phyloP scores from a whole-genome alignment of 2,797 vertebrate genomes.

The Poecile montanus region DNA sequence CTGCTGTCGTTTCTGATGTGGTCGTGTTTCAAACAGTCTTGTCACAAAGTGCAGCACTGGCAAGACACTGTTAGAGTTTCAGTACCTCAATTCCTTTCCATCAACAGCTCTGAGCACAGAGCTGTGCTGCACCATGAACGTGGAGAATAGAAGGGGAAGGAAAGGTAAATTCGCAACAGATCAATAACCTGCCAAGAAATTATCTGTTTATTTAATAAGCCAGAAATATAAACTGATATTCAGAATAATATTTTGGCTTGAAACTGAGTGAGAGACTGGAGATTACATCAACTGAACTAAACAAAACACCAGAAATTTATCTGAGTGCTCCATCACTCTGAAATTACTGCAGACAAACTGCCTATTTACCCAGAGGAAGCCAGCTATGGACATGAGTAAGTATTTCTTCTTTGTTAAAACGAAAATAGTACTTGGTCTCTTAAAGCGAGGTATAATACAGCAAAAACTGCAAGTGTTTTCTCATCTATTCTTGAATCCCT shows the following conservation, averaged over 20 bases:
- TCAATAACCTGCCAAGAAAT: not conserved
- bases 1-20: not conserved
- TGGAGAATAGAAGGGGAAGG: not conserved
- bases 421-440: not conserved
- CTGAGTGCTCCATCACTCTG: not conserved
- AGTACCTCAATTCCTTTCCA: not conserved
- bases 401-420: not conserved
- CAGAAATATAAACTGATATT: not conserved
- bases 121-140: rapidly evolving
- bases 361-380: not conserved
- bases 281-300: not conserved
- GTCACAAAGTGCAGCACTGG: not conserved
- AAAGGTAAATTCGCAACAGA: not conserved
- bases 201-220: not conserved
- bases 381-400: not conserved
- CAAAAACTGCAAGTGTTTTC: not conserved
- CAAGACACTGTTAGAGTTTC: not conserved
- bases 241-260: not conserved
- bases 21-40: not conserved
- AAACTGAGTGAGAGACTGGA: not conserved
- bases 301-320: not conserved
- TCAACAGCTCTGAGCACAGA: rapidly evolving
- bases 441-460: not conserved
- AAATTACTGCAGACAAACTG: not conserved
- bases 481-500: not conserved